phyloP scores from a whole-genome alignment of 2,113 vertebrate species.

The Miniopterus natalensis region DNA sequence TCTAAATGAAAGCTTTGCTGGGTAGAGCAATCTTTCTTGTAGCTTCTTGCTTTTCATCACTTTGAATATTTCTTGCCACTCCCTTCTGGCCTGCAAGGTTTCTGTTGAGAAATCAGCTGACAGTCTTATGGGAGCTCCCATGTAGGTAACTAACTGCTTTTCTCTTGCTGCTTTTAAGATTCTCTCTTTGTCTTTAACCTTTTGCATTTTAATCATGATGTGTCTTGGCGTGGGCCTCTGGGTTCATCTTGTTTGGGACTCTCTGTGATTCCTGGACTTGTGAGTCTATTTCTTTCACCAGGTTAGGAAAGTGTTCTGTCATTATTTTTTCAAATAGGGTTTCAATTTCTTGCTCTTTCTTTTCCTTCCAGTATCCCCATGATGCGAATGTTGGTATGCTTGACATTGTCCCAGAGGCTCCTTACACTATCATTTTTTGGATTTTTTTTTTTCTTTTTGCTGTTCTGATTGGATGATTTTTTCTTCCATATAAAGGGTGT shows the following conservation, averaged over 20 bases:
- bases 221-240: not conserved
- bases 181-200: not conserved
- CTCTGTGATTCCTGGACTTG: not conserved
- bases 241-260: not conserved
- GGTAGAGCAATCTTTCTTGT: not conserved
- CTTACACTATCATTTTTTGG: not conserved
- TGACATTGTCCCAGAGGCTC: not conserved
- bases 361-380: not conserved
- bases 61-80: not conserved
- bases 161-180: not conserved
- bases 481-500: not conserved
- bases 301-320: not conserved
- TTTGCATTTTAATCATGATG: not conserved
- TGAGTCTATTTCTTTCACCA: not conserved
- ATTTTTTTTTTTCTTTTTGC: not conserved
- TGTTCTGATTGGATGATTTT: not conserved
- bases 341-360: not conserved
- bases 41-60: not conserved
- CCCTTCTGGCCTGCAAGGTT: not conserved
- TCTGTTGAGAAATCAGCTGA: not conserved
- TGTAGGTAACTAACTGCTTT: not conserved
- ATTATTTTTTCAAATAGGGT: not conserved
- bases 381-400: not conserved
- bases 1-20: not conserved
- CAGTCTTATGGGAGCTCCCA: not conserved